Evolutionary conservation across 1,140 invertebrate species (phyloP), one percentile per base, ranked within the genome.

Genomic region (Leptonema lineaticorne): DNA sequence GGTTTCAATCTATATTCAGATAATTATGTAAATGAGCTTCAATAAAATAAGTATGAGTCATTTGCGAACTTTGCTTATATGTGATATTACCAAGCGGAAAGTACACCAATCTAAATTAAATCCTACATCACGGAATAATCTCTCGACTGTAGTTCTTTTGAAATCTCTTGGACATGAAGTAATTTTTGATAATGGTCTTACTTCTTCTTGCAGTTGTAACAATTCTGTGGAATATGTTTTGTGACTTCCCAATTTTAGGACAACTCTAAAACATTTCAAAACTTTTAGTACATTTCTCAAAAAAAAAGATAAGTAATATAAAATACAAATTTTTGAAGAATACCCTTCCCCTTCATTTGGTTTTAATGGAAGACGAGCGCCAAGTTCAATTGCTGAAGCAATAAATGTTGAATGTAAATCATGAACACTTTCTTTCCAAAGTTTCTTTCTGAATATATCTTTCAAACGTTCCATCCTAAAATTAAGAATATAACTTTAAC

Each of bases 101-200:
- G 89, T 88, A 74, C 94, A 96, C 94, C 94, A 96, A 77, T 96
- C 94, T 16, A 95, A 76, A 29, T 87, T 84, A 74, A 95, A 90
- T 9, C 87, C 87, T 18, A 88, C 86, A 65, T 89, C 86, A 71
- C 92, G 83, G 77, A 96, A 96, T 22, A 90, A 82, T 74, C 90
- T 85, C 76, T 96, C 93, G 0, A 92, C 91, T 0, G 90, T 91
- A 0, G 92, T 94, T 69, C 90, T 83, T 76, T 95, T 95, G 74
- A 92, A 94, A 70, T 91, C 86, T 53, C 88, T 76, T 0, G 92
- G 92, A 75, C 94, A 96, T 6, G 85, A 85, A 0, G 87, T 85
- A 11, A 89, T 76, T 73, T 90, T 92, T 74, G 88, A 89, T 0
- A 95, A 76, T 0, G 92, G 92, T 56, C 86, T 85, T 0, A 95